phyloP scores from a whole-genome alignment of 2,888 invertebrate genomes.

The Tetranychus truncatus region DNA sequence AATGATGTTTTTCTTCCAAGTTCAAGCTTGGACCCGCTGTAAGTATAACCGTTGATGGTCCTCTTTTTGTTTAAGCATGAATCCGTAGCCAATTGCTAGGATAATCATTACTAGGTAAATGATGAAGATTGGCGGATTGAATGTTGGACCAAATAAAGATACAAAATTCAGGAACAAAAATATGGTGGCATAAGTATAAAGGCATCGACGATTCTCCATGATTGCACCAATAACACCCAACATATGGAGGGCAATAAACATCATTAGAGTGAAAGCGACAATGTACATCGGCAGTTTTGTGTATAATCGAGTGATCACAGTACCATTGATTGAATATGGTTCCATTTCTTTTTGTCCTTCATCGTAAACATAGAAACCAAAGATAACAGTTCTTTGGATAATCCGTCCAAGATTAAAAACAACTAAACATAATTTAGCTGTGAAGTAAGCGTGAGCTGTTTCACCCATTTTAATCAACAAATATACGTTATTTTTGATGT shows the following conservation, averaged over 20 bases:
- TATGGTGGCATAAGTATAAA: background rate
- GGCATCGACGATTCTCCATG: background rate
- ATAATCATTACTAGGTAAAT: background rate
- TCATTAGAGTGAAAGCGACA: background rate
- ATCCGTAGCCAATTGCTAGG: background rate
- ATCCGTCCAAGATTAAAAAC: slow-evolving; percentile 5
- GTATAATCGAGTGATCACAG: background rate
- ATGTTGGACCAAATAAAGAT: background rate
- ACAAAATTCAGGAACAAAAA: background rate
- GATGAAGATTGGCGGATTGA: slow-evolving; percentile 1
- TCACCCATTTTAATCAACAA: background rate
- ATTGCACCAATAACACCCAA: background rate
- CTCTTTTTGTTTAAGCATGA: slow-evolving; percentile 3
- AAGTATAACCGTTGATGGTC: background rate
- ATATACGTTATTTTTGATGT: no score
- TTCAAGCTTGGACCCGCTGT: background rate
- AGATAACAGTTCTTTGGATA: background rate
- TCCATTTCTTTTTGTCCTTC: background rate
- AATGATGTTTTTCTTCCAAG: no score
- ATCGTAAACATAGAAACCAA: background rate
- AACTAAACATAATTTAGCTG: slow-evolving; percentile 6
- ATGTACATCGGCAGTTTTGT: background rate
- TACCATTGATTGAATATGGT: background rate
- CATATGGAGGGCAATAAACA: background rate
- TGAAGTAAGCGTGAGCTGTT: background rate